Conservation (phyloP, 37 sponge, comb jelly and placozoan species). For the Haliclona indistincta region DNA sequence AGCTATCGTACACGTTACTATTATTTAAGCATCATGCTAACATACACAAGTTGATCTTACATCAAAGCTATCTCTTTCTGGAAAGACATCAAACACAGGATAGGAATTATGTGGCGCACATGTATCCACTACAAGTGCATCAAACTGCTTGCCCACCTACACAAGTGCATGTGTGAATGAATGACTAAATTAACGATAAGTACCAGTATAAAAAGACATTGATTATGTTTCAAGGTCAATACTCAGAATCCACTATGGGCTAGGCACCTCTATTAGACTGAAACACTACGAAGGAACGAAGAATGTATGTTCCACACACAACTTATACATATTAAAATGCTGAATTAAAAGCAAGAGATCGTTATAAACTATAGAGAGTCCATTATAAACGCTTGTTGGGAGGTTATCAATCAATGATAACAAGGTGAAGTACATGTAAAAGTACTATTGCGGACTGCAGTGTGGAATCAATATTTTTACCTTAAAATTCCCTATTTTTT, state of each 20-base stretch:
- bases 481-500: slow-evolving; percentile 70
- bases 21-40: not conserved
- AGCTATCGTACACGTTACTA: not conserved
- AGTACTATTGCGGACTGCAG: no score
- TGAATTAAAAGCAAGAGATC: no score
- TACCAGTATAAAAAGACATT: not conserved
- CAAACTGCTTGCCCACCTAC: slow-evolving; percentile 75
- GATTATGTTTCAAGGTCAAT: not conserved
- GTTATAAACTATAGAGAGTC: no score
- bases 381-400: no score
- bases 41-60: slow-evolving; percentile 15
- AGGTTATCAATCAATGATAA: no score
- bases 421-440: no score
- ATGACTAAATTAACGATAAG: not conserved
- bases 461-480: no score
- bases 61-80: slow-evolving; percentile 27
- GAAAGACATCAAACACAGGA: slow-evolving; percentile 47
- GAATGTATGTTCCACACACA: no score
- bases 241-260: no score
- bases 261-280: no score
- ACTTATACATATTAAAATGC: no score
- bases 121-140: slow-evolving; percentile 63
- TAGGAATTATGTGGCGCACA: slow-evolving; percentile 11
- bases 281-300: no score
- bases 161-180: not conserved